Evolutionary conservation across 2,113 vertebrate species (phyloP), one percentile per base, ranked within the genome.

Genomic region (Hydrochoerus hydrochaeris): DNA sequence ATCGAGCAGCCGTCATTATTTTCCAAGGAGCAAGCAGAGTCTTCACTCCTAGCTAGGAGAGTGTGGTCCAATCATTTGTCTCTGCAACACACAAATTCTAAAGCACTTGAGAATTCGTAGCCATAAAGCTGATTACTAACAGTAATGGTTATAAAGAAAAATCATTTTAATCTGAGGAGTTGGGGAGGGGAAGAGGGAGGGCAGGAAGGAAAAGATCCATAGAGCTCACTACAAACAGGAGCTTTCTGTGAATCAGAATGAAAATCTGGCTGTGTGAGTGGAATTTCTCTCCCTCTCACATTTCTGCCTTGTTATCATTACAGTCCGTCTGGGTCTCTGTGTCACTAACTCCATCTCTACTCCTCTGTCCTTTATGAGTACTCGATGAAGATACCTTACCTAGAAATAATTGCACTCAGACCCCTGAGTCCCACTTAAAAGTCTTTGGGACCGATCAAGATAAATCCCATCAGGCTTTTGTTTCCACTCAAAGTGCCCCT

Each of bases 371-470:
- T 89, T 88, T 95, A 97, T 90, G 60, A 88, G 90, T 94, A 95
- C 46, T 93, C 81, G 96, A 83, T 63, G 93, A 98, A 98, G 97
- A 90, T 35, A 85, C 77, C 95, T 89, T 96, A 90, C 97, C 96
- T 97, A 91, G 86, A 97, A 98, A 97, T 97, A 97, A 98, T 95
- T 90, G 71, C 80, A 62, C 49, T 96, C 95, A 81, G 97, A 94
- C 58, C 96, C 98, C 96, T 94, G 73, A 96, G 93, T 98, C 97
- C 97, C 98, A 97, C 97, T 98, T 97, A 91, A 97, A 97, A 98
- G 97, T 98, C 94, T 98, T 97, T 81, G 86, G 97, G 93, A 94
- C 97, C 90, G 93, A 95, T 97, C 87, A 75, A 97, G 93, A 97
- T 98, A 96, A 96, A 97, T 95, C 77, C 95, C 77, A 46, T 60